These are phyloP conservation scores for Melipona quadrifasciata DNA, from an alignment of 1,140 invertebrate species.

Conservation along the genomic window DNA sequence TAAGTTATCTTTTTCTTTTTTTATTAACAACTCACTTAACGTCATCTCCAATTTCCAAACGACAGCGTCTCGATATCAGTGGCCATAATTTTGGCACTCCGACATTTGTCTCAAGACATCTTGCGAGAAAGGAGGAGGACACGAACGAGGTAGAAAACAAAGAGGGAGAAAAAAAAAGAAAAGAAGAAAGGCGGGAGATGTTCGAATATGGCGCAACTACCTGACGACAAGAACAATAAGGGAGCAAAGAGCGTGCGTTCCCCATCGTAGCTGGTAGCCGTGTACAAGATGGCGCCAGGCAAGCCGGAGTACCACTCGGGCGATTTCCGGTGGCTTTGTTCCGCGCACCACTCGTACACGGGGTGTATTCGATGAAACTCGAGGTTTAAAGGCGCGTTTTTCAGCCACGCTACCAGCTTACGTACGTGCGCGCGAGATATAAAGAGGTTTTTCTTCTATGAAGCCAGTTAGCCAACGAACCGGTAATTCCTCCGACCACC, in stretches of 20 bases:
- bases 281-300: slow-evolving; percentile 64
- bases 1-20: not conserved
- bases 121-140: not conserved
- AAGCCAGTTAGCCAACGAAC: slow-evolving; percentile 63
- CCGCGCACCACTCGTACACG: slow-evolving; percentile 54
- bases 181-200: not conserved
- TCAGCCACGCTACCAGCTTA: slow-evolving; percentile 40
- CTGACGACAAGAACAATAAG: slow-evolving; percentile 60
- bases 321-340: slow-evolving; percentile 68
- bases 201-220: slow-evolving; percentile 47
- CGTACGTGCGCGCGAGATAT: slow-evolving; percentile 51
- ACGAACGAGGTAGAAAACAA: not conserved
- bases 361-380: slow-evolving; percentile 61
- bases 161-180: not conserved
- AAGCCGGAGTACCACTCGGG: slow-evolving; percentile 63
- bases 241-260: slow-evolving; percentile 37
- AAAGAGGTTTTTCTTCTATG: slow-evolving; percentile 63
- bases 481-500: slow-evolving; percentile 55
- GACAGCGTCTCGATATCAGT: not conserved
- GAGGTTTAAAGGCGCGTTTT: slow-evolving; percentile 57
- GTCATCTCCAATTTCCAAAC: not conserved
- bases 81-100: not conserved
- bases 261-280: slow-evolving; percentile 42
- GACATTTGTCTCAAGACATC: not conserved
- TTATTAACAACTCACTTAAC: not conserved